phyloP scores from a whole-genome alignment of 2,113 vertebrate species.

The Hypanus sabinus region DNA sequence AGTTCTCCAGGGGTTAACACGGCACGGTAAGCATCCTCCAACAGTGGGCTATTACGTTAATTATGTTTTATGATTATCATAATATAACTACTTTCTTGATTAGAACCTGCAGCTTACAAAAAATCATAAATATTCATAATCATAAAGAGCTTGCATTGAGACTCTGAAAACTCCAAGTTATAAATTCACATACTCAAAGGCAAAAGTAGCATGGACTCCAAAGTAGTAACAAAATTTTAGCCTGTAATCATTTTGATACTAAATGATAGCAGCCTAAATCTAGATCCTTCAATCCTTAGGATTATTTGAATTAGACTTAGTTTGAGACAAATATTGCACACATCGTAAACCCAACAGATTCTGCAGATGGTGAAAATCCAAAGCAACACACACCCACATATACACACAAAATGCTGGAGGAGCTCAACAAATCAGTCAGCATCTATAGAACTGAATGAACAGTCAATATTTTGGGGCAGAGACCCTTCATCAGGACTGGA shows the following conservation, averaged over 20 bases:
- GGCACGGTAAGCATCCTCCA: conserved; percentile 2
- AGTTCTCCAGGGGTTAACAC: conserved; percentile 36
- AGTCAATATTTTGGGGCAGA: no score
- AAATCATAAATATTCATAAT: conserved; percentile 38
- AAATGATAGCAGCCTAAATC: background rate
- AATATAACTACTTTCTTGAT: conserved; percentile 36
- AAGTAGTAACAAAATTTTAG: background rate
- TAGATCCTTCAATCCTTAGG: background rate
- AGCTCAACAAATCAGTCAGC: no score
- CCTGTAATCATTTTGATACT: background rate
- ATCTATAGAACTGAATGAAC: no score
- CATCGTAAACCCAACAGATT: background rate
- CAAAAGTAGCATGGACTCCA: background rate
- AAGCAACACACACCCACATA: no score
- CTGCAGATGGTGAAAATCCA: no score
- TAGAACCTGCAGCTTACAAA: conserved; percentile 36
- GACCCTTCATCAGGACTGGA: no score
- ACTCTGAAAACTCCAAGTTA: conserved; percentile 32
- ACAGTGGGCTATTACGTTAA: conserved; percentile 36
- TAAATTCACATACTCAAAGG: conserved; percentile 9
- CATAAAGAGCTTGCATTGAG: conserved; percentile 28
- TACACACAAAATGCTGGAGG: no score
- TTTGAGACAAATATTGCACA: background rate
- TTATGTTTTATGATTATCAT: conserved; percentile 38
- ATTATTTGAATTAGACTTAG: background rate